These are phyloP conservation scores for Dicranocentrus wangi DNA, from an alignment of 2,888 invertebrate species.

Conservation along the genomic window DNA sequence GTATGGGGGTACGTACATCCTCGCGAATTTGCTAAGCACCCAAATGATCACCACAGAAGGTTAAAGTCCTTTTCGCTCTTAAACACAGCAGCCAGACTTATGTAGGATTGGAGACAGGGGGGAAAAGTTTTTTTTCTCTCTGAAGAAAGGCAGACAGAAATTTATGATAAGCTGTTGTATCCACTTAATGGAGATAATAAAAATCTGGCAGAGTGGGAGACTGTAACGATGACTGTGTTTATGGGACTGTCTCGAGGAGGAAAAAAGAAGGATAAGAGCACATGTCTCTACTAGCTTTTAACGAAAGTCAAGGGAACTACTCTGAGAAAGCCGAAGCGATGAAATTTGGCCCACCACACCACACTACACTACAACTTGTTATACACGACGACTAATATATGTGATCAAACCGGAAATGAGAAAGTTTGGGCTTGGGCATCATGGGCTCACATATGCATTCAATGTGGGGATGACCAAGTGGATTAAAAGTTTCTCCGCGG, in stretches of 20 bases:
- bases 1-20: constrained; percentile 21
- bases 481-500: constrained; percentile 3
- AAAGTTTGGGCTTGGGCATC: no score
- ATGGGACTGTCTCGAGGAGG: neutral
- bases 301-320: no score
- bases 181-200: constrained; percentile 67
- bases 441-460: no score
- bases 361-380: no score
- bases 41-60: constrained; percentile 28
- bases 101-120: constrained; percentile 6
- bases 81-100: neutral
- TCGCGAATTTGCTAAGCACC: constrained; percentile 41
- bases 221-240: constrained; percentile 13
- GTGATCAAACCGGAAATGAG: constrained; percentile 40
- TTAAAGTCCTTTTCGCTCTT: constrained; percentile 34
- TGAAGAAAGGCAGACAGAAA: constrained; percentile 62
- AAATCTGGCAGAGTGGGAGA: constrained; percentile 33
- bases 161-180: constrained; percentile 72
- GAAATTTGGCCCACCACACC: no score
- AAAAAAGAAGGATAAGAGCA: constrained; percentile 16
- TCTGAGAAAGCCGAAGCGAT: no score
- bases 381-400: no score
- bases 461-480: constrained; percentile 15
- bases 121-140: constrained; percentile 34
- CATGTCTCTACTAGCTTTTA: no score